Evolutionary conservation across 1,140 invertebrate species (phyloP), one percentile per base, ranked within the genome.

Genomic region (Drosophila paulistorum): DNA sequence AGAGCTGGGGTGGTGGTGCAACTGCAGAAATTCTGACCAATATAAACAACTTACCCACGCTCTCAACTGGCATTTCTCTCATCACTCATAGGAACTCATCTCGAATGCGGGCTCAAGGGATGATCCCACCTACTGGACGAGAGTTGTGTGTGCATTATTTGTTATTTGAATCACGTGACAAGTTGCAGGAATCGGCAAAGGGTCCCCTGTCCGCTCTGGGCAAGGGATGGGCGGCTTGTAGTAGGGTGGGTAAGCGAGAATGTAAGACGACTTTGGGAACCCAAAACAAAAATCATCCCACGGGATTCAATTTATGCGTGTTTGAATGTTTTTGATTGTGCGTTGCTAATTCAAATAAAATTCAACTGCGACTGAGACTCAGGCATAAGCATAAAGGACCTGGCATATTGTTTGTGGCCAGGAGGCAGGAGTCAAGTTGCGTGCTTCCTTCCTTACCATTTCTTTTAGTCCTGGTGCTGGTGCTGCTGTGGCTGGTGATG

Each of bases 291-390:
- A 90, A 90, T 74, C 84, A 89, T 89, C 84, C 84, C 84, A 89
- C 84, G 84, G 84, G 84, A 89, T 89, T 89, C 84, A 89, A 89
- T 89, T 89, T 89, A 89, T 89, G 84, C 85, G 85, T 89, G 84
- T 89, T 89, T 89, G 84, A 89, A 89, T 89, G 84, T 89, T 89
- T 89, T 89, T 89, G 84, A 89, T 89, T 89, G 84, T 66, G 74
- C 84, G 69, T 77, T 84, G 84, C 84, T 90, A 89, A 89, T 89
- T 89, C 85, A 89, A 87, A 87, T 87, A 87, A 77, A 87, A 87
- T 71, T 71, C 84, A 66, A 76, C 75, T 73, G 55, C 66, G 67
- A 55, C 82, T 11, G 2, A 14, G 13, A 7, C 77, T 59, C 74
- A 60, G 61, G 26, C 68, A 11, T 1, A 39, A 9, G 42, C 33